These are phyloP conservation scores for Polymixis lichenea DNA, from an alignment of 2,888 invertebrate species.

Conservation along the genomic window DNA sequence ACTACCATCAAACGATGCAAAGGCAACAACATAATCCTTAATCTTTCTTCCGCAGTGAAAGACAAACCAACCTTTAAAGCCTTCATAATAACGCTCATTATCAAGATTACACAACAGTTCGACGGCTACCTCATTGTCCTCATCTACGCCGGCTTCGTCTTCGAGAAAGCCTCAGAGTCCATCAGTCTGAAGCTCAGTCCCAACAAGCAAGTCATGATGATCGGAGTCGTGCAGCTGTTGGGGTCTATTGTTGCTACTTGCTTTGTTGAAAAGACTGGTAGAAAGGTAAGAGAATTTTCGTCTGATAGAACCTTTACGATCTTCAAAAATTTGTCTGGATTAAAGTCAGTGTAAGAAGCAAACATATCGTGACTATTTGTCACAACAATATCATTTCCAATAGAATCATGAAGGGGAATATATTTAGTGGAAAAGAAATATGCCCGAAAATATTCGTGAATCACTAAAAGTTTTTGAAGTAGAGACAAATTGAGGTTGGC, in stretches of 20 bases:
- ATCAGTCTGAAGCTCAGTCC: slow-evolving; percentile 81
- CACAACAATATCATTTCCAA: not conserved
- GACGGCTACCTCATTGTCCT: slow-evolving; percentile 87
- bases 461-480: not conserved
- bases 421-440: not conserved
- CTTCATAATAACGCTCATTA: slow-evolving; percentile 85
- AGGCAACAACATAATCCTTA: too few species aligned
- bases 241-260: slow-evolving; percentile 84
- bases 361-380: not conserved
- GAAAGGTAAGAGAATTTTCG: slow-evolving; percentile 76
- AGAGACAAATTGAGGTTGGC: not conserved
- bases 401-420: not conserved
- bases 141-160: slow-evolving; percentile 85
- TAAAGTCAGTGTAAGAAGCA: not conserved
- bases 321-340: not conserved
- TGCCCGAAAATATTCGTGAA: not conserved
- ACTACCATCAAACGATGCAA: not conserved
- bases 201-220: slow-evolving; percentile 86
- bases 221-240: slow-evolving; percentile 83
- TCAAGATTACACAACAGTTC: slow-evolving; percentile 87
- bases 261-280: slow-evolving; percentile 86
- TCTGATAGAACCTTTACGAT: not conserved
- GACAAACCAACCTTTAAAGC: slow-evolving; percentile 85
- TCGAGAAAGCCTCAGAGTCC: slow-evolving; percentile 81
- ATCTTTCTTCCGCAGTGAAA: slow-evolving; percentile 73